Evolutionary conservation across 2,888 invertebrate genomes (phyloP), one percentile per base, ranked within the genome.

Genomic region (Ashinkailepas kermadecensis): DNA sequence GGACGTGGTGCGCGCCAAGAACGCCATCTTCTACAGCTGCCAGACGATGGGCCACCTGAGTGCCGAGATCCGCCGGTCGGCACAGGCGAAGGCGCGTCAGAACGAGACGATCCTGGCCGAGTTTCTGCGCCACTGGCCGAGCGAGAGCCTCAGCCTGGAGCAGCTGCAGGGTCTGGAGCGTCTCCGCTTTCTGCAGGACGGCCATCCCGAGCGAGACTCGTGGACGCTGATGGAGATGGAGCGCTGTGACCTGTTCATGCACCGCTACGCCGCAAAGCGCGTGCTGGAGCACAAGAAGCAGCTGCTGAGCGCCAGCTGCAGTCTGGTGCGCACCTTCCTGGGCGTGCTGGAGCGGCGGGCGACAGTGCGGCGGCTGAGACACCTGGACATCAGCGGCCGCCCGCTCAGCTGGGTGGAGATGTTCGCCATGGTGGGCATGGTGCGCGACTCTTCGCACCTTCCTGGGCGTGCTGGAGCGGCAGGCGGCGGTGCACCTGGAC

Each of bases 251-350:
- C 18, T 74, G 15, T 74, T 74, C 54, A 54, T 74, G 54, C 74
- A 74, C 39, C 74, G 74, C 18, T 74, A 74, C 74, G 74, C 39
- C 54, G 74, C 54, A 54, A 74, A 74, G 54, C 39, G 54, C 54
- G 74, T 74, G 74, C 74, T 39, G 74, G 74, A 74, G 54, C 54
- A 74, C 74, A 74, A 74, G 74, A 74, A 74, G 74, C 54, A 74
- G 54, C 8, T 74, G 74, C 74, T 74, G 74, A 74, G 74, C 25
- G 74, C 74, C 9, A 54, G 18, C 13, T 74, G 74, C 74, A 74
- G 74, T 13, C 74, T 74, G 54, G 54, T 74, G 74, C 74, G 74
- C 54, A 74, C 74, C 54, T 54, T 74, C 54, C 39, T 74, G 18
- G 10, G 13, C 23, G 54, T 74, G 74, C 54, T 18, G 74, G 74